Evolutionary conservation across 2,797 vertebrate species (phyloP).

Genomic region (Phylloscopus collybita): DNA sequence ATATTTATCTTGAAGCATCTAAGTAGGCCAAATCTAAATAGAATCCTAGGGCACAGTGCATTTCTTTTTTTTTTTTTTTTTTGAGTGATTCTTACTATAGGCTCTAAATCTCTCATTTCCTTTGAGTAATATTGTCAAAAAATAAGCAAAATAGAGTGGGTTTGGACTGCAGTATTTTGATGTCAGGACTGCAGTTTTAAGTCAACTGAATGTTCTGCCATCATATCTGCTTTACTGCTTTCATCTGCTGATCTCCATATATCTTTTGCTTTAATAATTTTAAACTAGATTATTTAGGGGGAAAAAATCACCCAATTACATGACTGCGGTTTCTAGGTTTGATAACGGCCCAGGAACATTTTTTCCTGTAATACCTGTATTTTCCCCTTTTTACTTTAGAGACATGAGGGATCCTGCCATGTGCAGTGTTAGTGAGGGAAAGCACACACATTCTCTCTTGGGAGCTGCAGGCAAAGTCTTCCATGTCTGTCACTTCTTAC

Average conservation of each 20-base stretch:
- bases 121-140: not conserved
- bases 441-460: not conserved
- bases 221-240: not conserved
- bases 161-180: not conserved
- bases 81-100: not conserved
- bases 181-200: not conserved
- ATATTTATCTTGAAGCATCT: not conserved
- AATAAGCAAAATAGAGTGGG: not conserved
- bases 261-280: not conserved
- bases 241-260: not conserved
- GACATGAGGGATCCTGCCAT: not conserved
- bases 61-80: too few species aligned
- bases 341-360: not conserved
- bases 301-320: not conserved
- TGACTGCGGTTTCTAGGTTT: slow-evolving; percentile 30
- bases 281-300: not conserved
- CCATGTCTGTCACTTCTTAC: not conserved
- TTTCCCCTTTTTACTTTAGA: not conserved
- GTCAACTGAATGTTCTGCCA: not conserved
- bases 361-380: not conserved
- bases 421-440: not conserved
- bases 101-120: not conserved
- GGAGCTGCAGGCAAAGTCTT: not conserved
- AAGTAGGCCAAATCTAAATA: not conserved
- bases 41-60: not conserved